A percentile compares a stretch with the other conserved stretches of the same genome.
These are phyloP conservation scores for Diorhabda sublineata DNA, from an alignment of 1,140 invertebrate genomes.

Conservation along the genomic window DNA sequence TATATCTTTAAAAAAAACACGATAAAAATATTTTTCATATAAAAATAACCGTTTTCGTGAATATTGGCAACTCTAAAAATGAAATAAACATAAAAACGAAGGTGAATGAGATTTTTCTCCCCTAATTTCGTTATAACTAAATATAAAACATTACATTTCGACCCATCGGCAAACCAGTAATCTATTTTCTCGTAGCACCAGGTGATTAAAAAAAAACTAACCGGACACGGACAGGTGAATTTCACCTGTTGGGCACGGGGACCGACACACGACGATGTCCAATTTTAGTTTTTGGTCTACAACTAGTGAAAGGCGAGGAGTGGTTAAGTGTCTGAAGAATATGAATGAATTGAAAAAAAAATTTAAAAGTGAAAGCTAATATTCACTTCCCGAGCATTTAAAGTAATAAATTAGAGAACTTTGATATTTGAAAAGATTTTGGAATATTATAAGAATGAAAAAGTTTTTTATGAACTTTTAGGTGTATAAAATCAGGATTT, in stretches of 20 bases:
- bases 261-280: not conserved
- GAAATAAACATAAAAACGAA: conserved; percentile 14
- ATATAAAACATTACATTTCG: not conserved
- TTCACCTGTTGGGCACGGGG: conserved; percentile 20
- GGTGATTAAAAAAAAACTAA: conserved; percentile 12
- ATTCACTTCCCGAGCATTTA: too few relatives aligned
- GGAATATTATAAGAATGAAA: too few relatives aligned
- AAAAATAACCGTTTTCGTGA: not conserved
- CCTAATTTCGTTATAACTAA: conserved; percentile 15
- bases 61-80: not conserved
- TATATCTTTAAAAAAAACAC: too few relatives aligned
- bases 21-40: too few relatives aligned
- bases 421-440: too few relatives aligned
- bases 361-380: too few relatives aligned
- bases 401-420: too few relatives aligned
- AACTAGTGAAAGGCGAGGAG: not conserved
- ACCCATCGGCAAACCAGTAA: conserved; percentile 10
- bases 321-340: not conserved
- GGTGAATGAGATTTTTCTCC: conserved; percentile 10
- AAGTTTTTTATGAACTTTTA: too few relatives aligned
- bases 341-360: not conserved
- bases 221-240: conserved; percentile 13
- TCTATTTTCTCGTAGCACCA: conserved; percentile 17
- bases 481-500: too few relatives aligned
- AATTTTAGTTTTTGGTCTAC: not conserved